A percentile compares a stretch with the other conserved stretches of the same genome.
phyloP scores from a whole-genome alignment of 1,140 invertebrate species.

The Ceratina calcarata region DNA sequence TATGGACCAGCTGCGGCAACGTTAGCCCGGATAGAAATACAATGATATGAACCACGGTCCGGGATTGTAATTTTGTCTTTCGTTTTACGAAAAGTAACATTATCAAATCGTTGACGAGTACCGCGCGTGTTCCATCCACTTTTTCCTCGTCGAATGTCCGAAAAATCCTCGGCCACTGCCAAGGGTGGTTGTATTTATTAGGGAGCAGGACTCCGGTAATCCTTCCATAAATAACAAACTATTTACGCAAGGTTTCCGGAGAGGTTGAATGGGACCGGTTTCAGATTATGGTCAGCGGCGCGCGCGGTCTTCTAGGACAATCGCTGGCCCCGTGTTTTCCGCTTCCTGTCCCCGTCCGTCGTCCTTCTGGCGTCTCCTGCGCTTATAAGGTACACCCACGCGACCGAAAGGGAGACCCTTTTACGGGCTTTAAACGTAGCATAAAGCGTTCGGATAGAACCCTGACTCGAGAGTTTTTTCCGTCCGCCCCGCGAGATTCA shows the following conservation, averaged over 20 bases:
- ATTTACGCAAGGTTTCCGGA: constrained; percentile 42
- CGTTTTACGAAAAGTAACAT: background rate
- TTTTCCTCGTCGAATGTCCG: too few species aligned
- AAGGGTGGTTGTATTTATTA: constrained; percentile 9
- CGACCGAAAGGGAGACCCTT: constrained; percentile 38
- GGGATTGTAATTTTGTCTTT: background rate
- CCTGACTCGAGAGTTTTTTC: constrained; percentile 3
- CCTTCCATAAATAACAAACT: constrained; percentile 53
- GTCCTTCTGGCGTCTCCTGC: constrained; percentile 3
- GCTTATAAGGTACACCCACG: constrained; percentile 17
- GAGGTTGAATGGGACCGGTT: constrained; percentile 22
- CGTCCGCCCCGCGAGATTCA: background rate
- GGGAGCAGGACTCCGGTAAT: constrained; percentile 24
- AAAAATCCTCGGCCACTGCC: background rate
- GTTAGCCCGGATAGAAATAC: background rate
- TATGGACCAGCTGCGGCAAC: constrained; percentile 26
- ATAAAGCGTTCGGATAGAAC: constrained; percentile 31
- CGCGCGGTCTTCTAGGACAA: constrained; percentile 22
- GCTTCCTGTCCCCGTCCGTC: background rate
- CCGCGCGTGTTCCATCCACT: background rate
- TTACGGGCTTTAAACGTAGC: constrained; percentile 44
- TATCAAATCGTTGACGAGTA: too few species aligned
- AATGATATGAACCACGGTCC: background rate
- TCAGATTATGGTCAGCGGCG: constrained; percentile 17
- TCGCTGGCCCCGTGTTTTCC: constrained; percentile 25